Evolutionary conservation across 1,140 invertebrate genomes (phyloP).

Genomic region (Hyphantria cunea): DNA sequence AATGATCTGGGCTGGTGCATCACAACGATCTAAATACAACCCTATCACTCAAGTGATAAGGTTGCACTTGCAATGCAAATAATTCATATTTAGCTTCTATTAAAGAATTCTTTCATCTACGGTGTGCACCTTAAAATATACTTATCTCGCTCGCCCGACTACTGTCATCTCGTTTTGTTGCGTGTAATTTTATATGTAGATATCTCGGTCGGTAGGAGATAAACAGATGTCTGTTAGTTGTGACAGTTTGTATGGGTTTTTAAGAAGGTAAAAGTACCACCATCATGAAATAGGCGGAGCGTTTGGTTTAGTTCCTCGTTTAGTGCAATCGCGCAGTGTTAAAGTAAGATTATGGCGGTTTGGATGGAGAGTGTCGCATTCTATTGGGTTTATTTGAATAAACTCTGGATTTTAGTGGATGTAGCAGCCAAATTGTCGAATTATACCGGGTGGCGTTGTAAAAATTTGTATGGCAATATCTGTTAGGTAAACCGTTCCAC

Average conservation of each 20-base stretch:
- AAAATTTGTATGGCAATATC: conserved; percentile 23
- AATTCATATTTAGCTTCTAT: conserved; percentile 40
- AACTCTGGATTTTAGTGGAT: conserved; percentile 43
- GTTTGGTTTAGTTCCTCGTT: conserved; percentile 33
- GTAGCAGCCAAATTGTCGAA: conserved; percentile 27
- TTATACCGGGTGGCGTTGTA: conserved; percentile 16
- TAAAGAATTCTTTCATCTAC: conserved; percentile 49
- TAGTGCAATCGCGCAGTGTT: conserved; percentile 26
- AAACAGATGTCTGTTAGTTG: conserved; percentile 65
- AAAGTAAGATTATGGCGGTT: conserved; percentile 40
- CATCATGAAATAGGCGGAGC: conserved; percentile 78
- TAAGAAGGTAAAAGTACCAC: conserved; percentile 58
- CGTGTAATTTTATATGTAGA: conserved; percentile 73
- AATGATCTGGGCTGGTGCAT: conserved; percentile 45
- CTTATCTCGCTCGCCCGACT: conserved; percentile 63
- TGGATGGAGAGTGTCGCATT: conserved; percentile 28
- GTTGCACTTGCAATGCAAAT: conserved; percentile 72
- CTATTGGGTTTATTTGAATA: conserved; percentile 32
- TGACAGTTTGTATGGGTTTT: conserved; percentile 56
- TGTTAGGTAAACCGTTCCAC: conserved; percentile 11
- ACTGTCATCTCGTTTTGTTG: conserved; percentile 67
- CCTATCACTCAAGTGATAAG: conserved; percentile 55
- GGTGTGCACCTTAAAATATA: conserved; percentile 70
- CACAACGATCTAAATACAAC: conserved; percentile 58
- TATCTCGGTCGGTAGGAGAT: conserved; percentile 75